Evolutionary conservation across 2,888 invertebrate species (phyloP).

Genomic region (Galeopsomyia nigrocyanea): DNA sequence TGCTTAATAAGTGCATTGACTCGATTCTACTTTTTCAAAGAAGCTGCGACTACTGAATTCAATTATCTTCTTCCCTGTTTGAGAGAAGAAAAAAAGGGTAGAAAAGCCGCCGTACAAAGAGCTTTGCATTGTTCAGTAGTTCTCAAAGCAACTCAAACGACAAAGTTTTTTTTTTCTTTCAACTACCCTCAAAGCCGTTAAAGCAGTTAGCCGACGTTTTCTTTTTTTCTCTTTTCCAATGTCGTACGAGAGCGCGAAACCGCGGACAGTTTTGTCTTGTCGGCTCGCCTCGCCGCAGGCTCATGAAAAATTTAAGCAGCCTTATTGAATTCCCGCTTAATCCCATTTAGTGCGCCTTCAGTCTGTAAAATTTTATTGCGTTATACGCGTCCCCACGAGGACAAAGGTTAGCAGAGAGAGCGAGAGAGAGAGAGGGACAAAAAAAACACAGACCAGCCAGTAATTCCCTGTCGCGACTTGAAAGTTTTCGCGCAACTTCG

Average conservation of each 20-base stretch:
- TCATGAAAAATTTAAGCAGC: slow-evolving; percentile 29
- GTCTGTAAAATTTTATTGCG: slow-evolving; percentile 27
- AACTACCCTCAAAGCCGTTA: not conserved
- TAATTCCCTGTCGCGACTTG: not conserved
- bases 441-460: not conserved
- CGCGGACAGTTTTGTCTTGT: not conserved
- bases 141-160: too few relatives aligned
- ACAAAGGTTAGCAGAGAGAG: not conserved
- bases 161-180: not conserved
- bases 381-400: not conserved
- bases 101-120: too few relatives aligned
- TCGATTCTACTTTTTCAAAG: too few relatives aligned
- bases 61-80: too few relatives aligned
- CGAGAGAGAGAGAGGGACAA: too few relatives aligned
- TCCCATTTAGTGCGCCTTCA: slow-evolving; percentile 5
- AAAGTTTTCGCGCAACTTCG: slow-evolving; percentile 9
- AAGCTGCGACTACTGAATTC: too few relatives aligned
- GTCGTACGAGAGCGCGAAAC: not conserved
- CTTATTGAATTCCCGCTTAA: slow-evolving; percentile 18
- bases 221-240: not conserved
- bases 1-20: too few relatives aligned
- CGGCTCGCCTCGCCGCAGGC: slow-evolving; percentile 6
- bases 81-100: too few relatives aligned
- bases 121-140: too few relatives aligned
- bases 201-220: not conserved